Evolutionary conservation across 2,888 invertebrate genomes (phyloP).

Genomic region (Diaperis boleti): DNA sequence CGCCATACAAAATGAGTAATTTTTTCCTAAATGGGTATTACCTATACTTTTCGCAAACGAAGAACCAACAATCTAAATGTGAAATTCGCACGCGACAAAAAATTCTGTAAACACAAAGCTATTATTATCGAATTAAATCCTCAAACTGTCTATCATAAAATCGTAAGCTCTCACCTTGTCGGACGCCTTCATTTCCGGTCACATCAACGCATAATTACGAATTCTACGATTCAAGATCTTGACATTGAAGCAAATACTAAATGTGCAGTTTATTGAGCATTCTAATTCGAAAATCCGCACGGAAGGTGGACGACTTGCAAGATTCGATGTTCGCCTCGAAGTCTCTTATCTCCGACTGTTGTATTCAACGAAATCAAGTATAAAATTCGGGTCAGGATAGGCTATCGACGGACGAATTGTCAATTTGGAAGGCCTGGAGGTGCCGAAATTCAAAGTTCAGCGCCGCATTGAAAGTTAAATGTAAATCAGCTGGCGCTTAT

Average conservation of each 20-base stretch:
- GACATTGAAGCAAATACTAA: not conserved
- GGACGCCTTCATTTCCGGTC: slow-evolving; percentile 4
- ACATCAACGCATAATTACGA: slow-evolving; percentile 1
- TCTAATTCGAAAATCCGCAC: not conserved
- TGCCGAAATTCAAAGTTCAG: not conserved
- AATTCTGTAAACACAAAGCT: no score
- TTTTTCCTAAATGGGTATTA: not conserved
- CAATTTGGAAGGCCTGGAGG: not conserved
- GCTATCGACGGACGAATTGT: not conserved
- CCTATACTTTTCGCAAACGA: not conserved
- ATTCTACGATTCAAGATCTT: not conserved
- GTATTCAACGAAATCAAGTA: slow-evolving; percentile 1
- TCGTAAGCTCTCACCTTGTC: slow-evolving; percentile 13
- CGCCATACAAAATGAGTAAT: not conserved
- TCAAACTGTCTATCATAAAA: no score
- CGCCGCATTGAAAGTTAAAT: not conserved
- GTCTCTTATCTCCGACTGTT: slow-evolving; percentile 9
- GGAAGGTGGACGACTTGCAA: slow-evolving; percentile 1
- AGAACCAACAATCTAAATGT: not conserved
- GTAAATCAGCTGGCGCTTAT: no score
- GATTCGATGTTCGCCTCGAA: not conserved
- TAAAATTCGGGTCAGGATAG: slow-evolving; percentile 4
- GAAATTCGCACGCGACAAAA: no score
- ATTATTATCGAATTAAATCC: no score
- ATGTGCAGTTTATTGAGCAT: not conserved